These are phyloP conservation scores for Chromis chromis DNA, from an alignment of 2,797 vertebrate species.

Conservation along the genomic window DNA sequence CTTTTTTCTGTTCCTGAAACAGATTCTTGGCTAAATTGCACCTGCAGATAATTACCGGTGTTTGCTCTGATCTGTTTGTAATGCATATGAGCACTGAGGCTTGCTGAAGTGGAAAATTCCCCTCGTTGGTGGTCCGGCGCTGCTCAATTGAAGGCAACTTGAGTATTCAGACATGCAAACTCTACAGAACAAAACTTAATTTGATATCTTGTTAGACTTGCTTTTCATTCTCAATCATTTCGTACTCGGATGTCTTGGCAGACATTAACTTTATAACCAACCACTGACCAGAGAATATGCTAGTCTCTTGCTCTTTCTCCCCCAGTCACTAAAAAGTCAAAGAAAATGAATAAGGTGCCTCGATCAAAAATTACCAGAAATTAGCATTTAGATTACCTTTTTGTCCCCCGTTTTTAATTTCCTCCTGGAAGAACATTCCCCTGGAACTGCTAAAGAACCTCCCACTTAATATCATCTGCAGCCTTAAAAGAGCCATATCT, in stretches of 20 bases:
- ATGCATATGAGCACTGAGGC: background rate
- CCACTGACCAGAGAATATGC: slow-evolving; percentile 1
- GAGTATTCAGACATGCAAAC: background rate
- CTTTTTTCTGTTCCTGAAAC: background rate
- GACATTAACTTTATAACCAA: slow-evolving; percentile 26
- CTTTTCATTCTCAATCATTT: slow-evolving; percentile 2
- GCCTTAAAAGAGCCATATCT: slow-evolving; percentile 43
- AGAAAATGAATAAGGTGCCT: slow-evolving; percentile 36
- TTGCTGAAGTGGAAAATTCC: background rate
- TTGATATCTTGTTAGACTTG: background rate
- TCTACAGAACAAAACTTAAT: background rate
- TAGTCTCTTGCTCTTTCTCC: background rate
- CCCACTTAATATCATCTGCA: slow-evolving; percentile 22
- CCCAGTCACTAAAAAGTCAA: slow-evolving; percentile 13
- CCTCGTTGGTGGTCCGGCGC: background rate
- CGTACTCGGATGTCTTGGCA: background rate
- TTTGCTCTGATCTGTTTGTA: background rate
- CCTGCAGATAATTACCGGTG: background rate
- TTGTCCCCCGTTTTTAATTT: background rate
- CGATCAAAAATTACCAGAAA: slow-evolving; percentile 47
- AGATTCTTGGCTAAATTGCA: background rate
- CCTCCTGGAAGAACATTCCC: slow-evolving; percentile 23
- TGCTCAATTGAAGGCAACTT: background rate
- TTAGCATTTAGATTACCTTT: slow-evolving; percentile 64
- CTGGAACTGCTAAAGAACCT: slow-evolving; percentile 25